These are phyloP conservation scores for Oeneis ivallda DNA, from an alignment of 2,888 invertebrate species.

Conservation along the genomic window DNA sequence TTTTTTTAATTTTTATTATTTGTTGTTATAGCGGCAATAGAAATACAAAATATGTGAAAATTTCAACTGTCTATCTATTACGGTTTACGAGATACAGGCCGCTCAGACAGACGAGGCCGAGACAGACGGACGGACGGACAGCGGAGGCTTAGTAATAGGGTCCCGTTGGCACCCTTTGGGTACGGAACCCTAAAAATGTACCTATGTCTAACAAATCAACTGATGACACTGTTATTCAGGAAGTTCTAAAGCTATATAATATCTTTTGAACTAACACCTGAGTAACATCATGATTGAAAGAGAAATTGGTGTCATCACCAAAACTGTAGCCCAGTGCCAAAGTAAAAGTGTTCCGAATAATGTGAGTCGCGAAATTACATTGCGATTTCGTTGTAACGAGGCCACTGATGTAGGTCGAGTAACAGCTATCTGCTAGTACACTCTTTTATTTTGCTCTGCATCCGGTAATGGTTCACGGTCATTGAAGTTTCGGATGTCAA, in stretches of 20 bases:
- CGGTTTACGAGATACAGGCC: too few species aligned
- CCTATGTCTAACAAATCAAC: not conserved
- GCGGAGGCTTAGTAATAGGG: too few species aligned
- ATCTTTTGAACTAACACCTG: conserved; percentile 13
- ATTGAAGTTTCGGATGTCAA: conserved; percentile 48
- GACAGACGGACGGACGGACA: too few species aligned
- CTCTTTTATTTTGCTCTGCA: conserved; percentile 61
- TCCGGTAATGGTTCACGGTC: conserved; percentile 66
- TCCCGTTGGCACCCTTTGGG: too few species aligned
- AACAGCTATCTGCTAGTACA: conserved; percentile 74
- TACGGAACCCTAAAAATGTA: too few species aligned
- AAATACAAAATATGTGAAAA: too few species aligned
- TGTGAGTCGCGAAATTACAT: conserved; percentile 79
- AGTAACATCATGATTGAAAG: conserved; percentile 63
- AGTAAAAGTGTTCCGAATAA: conserved; percentile 81
- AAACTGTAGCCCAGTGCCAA: conserved; percentile 63
- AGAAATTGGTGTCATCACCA: conserved; percentile 78
- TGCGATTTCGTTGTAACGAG: conserved; percentile 79
- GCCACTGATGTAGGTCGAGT: conserved; percentile 76
- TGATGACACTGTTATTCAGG: not conserved
- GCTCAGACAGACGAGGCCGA: too few species aligned
- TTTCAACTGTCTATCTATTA: too few species aligned
- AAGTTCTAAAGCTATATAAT: not conserved
- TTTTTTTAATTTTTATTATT: too few species aligned
- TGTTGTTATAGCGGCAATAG: too few species aligned